Base-by-base conservation (phyloP, 2,888 invertebrate genomes). In the Noctua pronuba region DNA sequence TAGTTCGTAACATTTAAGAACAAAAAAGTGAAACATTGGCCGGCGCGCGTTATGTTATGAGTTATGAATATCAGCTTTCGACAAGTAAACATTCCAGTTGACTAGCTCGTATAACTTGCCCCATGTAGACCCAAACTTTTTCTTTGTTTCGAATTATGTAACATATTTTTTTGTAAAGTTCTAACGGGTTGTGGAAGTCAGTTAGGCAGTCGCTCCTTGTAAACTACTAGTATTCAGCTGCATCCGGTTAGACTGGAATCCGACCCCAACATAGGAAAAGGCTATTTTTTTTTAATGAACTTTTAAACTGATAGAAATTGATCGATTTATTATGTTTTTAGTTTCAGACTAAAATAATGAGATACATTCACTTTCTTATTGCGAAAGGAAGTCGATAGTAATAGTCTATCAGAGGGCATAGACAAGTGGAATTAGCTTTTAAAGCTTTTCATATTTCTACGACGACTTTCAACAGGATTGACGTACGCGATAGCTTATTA, bases 1-100 rank as follows among this genome's bases (percentile, higher is more conserved):
- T 64, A 55, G 52, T 62, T 55, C 35, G 35, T 35, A 69, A 55
- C 31, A 75, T 16, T 65, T 38, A 69, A 75, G 58, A 73, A 85
- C 21, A 44, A 28, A 74, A 13, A 70, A 73, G 69, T 85, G 28
- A 76, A 73, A 81, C 65, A 84, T 58, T 73, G 28, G 46, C 49
- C 55, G 35, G 69, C 35, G 65, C 35, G 49, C 79, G 68, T 85
- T 77, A 77, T 75, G 83, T 75, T 80, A 78, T 83, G 79, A 83
- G 38, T 81, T 85, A 73, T 76, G 66, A 67, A 73, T 71, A 72
- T 85, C 65, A 70, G 52, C 58, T 66, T 68, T 82, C 67, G 66
- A 81, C 66, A 73, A 76, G 73, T 76, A 64, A 75, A 70, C 58
- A 73, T 49, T 70, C 69, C 46, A 70, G 38, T 84, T 6, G 55